A percentile compares a stretch with the other conserved stretches of the same genome.
phyloP scores from a whole-genome alignment of 2,888 invertebrate species.

The Formica aserva region DNA sequence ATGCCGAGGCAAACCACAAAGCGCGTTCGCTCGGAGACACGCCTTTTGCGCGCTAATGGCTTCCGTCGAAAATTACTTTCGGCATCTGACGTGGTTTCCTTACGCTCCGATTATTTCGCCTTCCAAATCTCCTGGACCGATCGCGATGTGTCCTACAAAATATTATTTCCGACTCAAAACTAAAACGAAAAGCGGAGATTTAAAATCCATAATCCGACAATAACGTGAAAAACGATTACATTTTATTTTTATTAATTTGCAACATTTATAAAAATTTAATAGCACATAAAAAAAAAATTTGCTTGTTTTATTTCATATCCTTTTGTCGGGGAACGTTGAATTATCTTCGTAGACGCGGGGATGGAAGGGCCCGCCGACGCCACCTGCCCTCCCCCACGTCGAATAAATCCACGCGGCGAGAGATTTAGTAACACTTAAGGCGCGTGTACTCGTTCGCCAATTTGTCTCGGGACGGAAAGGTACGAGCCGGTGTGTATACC shows the following conservation, averaged over 20 bases:
- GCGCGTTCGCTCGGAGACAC: neutral
- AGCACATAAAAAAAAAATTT: neutral
- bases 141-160: slow-evolving; percentile 13
- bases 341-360: neutral
- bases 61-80: slow-evolving; percentile 32
- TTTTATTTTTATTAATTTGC: neutral
- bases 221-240: neutral
- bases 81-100: slow-evolving; percentile 21
- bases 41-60: slow-evolving; percentile 25
- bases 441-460: slow-evolving; percentile 52
- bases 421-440: slow-evolving; percentile 59
- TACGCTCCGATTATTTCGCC: slow-evolving; percentile 25
- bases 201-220: neutral
- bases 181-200: neutral
- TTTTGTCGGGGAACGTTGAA: neutral
- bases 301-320: neutral
- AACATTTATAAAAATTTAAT: neutral
- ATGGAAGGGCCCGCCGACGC: neutral
- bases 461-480: slow-evolving; percentile 51
- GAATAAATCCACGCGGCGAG: slow-evolving; percentile 48
- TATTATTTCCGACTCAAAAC: neutral
- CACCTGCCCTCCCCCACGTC: neutral
- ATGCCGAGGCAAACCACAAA: neutral
- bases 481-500: slow-evolving; percentile 29
- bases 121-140: neutral